A percentile compares a stretch with the other conserved stretches of the same genome.
Evolutionary conservation across 2,888 invertebrate species (phyloP).

Genomic region (Conomelus anceps): DNA sequence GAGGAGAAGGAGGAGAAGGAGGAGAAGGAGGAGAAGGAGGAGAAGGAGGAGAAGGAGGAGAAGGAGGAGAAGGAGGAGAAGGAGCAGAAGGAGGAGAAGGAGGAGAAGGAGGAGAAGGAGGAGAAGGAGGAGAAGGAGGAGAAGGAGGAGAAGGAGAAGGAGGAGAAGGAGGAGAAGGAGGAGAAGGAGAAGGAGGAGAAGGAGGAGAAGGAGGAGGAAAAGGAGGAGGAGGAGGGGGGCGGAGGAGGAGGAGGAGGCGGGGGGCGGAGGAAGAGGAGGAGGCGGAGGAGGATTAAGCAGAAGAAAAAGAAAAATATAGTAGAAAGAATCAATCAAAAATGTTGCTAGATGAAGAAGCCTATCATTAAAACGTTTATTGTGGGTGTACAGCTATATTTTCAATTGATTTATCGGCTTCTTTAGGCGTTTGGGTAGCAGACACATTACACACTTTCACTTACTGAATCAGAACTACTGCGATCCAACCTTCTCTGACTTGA

Average conservation of each 20-base stretch:
- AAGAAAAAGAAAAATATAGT: neutral
- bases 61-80: no score
- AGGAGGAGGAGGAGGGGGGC: neutral
- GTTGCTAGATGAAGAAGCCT: neutral
- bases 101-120: neutral
- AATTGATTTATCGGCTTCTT: neutral
- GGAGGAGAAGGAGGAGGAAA: neutral
- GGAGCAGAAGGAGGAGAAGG: neutral
- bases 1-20: neutral
- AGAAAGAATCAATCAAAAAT: neutral
- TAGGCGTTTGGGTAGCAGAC: neutral
- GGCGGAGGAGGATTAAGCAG: no score
- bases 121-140: neutral
- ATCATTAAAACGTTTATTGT: neutral
- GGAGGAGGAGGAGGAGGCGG: no score
- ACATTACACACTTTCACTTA: neutral
- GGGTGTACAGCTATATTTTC: neutral
- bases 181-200: no score
- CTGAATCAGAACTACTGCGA: no score
- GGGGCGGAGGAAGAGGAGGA: neutral
- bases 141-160: neutral
- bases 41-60: no score
- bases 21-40: neutral
- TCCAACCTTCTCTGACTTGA: neutral
- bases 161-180: no score